A percentile compares a stretch with the other conserved stretches of the same genome.
Conservation (phyloP, 2,113 vertebrate species). For the Mesoclemmys tuberculata region DNA sequence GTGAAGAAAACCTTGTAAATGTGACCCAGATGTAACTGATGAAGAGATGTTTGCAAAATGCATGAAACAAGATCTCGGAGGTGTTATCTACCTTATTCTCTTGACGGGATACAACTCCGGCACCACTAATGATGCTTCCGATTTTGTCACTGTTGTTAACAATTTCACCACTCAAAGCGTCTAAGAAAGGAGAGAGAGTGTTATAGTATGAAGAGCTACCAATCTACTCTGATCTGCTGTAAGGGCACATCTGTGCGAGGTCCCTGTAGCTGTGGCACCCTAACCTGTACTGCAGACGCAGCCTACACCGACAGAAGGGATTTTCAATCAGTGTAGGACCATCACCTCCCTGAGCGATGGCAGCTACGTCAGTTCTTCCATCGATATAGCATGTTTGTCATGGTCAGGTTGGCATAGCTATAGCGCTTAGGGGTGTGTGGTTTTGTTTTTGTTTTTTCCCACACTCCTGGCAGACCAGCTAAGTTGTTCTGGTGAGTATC, state of each 20-base stretch:
- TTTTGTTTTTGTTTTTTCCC: not conserved
- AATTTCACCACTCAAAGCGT: not conserved
- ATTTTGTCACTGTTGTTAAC: not conserved
- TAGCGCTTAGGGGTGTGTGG: not conserved
- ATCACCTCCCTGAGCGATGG: not conserved
- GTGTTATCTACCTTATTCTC: not conserved
- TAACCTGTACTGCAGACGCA: not conserved
- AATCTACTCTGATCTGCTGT: not conserved
- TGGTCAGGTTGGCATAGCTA: not conserved
- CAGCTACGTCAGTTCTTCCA: not conserved
- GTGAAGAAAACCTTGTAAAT: not conserved
- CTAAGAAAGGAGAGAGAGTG: not conserved
- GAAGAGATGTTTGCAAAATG: not conserved
- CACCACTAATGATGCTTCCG: not conserved
- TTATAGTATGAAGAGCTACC: not conserved
- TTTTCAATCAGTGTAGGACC: not conserved
- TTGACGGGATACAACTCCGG: not conserved
- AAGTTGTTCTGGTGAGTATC: not conserved
- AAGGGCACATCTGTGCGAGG: not conserved
- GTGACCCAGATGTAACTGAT: not conserved
- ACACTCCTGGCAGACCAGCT: not conserved
- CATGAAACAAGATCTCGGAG: not conserved
- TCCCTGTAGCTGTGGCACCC: not conserved
- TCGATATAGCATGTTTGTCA: not conserved
- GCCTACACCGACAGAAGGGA: not conserved